phyloP scores from a whole-genome alignment of 2,888 invertebrate species.

The Dendrolimus pini region DNA sequence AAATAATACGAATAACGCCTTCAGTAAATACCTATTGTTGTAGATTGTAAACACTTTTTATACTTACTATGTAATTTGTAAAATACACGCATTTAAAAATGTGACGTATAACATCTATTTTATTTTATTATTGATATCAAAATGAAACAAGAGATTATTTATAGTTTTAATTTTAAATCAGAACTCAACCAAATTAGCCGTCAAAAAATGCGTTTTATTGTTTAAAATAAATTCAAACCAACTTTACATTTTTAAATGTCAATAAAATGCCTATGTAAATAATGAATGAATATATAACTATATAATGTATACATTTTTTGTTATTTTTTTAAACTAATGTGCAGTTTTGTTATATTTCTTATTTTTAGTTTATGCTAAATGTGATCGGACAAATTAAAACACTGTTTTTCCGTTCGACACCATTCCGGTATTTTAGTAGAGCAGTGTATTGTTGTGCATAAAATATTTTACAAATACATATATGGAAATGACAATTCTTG shows the following conservation, averaged over 20 bases:
- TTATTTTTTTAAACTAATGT: slow-evolving; percentile 20
- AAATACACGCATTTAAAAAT: too few species aligned
- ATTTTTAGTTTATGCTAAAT: slow-evolving; percentile 14
- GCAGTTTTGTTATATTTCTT: slow-evolving; percentile 13
- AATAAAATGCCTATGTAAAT: too few species aligned
- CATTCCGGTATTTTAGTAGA: neutral
- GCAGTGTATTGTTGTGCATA: neutral
- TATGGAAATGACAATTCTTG: neutral
- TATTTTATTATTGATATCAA: too few species aligned
- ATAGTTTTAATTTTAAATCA: too few species aligned
- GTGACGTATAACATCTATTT: too few species aligned
- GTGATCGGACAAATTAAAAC: neutral
- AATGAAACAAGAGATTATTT: too few species aligned
- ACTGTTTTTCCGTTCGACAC: slow-evolving; percentile 2
- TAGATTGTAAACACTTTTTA: slow-evolving; percentile 7
- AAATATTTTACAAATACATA: neutral
- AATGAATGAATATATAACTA: slow-evolving; percentile 10
- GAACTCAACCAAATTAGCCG: too few species aligned
- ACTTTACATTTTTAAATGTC: too few species aligned
- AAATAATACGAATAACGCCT: too few species aligned
- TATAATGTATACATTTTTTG: slow-evolving; percentile 22
- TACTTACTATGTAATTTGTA: slow-evolving; percentile 12
- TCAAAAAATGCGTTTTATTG: too few species aligned
- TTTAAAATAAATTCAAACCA: too few species aligned
- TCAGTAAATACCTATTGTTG: too few species aligned